Conservation (phyloP, 2,113 vertebrate genomes). For the Corythaixoides concolor region DNA sequence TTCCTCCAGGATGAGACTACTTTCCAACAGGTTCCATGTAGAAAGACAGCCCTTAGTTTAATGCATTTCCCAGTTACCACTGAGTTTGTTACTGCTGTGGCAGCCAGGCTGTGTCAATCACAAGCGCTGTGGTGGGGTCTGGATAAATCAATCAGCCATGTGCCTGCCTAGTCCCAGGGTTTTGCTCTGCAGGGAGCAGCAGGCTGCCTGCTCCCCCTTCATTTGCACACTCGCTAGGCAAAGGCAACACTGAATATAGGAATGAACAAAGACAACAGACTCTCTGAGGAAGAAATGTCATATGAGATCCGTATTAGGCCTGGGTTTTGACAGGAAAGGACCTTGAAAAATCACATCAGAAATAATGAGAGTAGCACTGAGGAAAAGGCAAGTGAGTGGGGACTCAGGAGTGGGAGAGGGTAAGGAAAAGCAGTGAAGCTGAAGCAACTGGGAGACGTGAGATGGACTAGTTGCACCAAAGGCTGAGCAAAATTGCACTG, state of each 20-base stretch:
- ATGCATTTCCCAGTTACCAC: not conserved
- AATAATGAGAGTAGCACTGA: not conserved
- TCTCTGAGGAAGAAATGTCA: not conserved
- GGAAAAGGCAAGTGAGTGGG: not conserved
- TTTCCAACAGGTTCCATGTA: not conserved
- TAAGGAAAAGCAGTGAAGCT: not conserved
- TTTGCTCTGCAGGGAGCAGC: not conserved
- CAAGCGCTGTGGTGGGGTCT: no score
- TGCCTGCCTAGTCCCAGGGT: not conserved
- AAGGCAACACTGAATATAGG: not conserved
- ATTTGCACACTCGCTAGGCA: not conserved
- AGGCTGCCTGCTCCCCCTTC: no score
- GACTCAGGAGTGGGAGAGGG: accelerated
- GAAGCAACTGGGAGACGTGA: not conserved
- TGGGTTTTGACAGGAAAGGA: not conserved
- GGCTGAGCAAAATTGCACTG: not conserved
- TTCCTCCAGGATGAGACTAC: not conserved
- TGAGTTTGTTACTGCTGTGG: not conserved
- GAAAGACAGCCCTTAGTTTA: not conserved
- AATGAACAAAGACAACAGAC: not conserved
- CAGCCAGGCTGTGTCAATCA: not conserved
- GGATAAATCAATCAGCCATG: accelerated
- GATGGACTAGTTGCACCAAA: not conserved
- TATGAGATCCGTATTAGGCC: not conserved
- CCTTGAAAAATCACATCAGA: not conserved